These are phyloP conservation scores for Saturnia japonica DNA, from an alignment of 2,888 invertebrate species.

Conservation along the genomic window DNA sequence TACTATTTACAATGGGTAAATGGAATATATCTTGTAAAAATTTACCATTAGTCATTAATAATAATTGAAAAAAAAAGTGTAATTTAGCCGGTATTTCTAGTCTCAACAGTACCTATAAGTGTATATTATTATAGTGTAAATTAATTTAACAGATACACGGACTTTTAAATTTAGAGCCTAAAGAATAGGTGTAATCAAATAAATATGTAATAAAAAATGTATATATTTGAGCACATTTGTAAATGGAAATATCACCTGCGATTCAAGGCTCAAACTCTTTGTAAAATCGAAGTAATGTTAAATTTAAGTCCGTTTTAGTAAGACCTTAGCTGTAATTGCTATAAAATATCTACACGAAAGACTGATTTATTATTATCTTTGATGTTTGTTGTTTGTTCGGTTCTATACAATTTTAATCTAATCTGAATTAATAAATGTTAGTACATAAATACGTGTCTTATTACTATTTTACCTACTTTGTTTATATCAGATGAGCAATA, in stretches of 20 bases:
- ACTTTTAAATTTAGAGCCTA: no score
- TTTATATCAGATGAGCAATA: no score
- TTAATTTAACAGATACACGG: no score
- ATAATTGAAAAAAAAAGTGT: background rate
- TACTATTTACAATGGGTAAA: background rate
- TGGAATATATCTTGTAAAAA: background rate
- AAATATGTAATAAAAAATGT: background rate
- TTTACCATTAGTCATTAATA: background rate
- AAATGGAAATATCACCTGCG: background rate
- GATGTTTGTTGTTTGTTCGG: conserved; percentile 57
- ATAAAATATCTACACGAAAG: conserved; percentile 71
- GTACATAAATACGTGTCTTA: conserved; percentile 45
- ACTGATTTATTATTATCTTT: conserved; percentile 67
- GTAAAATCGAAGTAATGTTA: background rate
- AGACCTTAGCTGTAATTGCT: conserved; percentile 50
- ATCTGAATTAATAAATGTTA: conserved; percentile 67
- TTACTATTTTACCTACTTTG: background rate
- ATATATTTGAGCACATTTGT: background rate
- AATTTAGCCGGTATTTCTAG: background rate
- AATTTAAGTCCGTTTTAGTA: conserved; percentile 34
- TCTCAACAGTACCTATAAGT: background rate
- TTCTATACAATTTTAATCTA: conserved; percentile 65
- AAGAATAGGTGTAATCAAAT: background rate
- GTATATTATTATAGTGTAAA: background rate
- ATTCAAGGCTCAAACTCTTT: background rate